Conservation (phyloP, 2,888 invertebrate genomes). For the Chloroclystis v-ata region DNA sequence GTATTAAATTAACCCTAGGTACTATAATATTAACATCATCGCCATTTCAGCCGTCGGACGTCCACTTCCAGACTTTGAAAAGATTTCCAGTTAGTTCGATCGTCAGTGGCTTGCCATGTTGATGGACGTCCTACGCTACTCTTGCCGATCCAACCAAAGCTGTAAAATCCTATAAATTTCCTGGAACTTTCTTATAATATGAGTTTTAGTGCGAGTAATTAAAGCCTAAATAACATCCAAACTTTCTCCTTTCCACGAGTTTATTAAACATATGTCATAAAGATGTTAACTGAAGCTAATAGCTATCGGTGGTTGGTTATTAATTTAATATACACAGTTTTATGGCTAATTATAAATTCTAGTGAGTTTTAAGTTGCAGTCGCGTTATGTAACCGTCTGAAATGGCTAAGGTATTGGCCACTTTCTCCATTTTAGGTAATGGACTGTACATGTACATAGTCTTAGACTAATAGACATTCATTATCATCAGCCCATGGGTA, state of each 20-base stretch:
- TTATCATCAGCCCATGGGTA: too few relatives aligned
- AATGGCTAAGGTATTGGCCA: constrained; percentile 21
- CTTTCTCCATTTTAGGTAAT: too few relatives aligned
- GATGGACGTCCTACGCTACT: too few relatives aligned
- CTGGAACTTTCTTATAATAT: constrained; percentile 5
- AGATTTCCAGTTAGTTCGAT: too few relatives aligned
- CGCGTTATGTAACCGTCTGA: constrained; percentile 25
- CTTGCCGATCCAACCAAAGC: too few relatives aligned
- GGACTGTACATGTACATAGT: too few relatives aligned
- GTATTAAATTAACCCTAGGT: too few relatives aligned
- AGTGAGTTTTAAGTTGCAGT: constrained; percentile 19
- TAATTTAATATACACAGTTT: constrained; percentile 16
- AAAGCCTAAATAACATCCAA: constrained; percentile 9
- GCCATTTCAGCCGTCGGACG: too few relatives aligned
- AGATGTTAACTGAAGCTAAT: constrained; percentile 15
- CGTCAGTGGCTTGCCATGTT: too few relatives aligned
- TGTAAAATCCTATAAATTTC: neutral
- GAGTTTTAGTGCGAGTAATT: constrained; percentile 9
- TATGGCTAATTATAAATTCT: constrained; percentile 27
- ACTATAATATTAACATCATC: too few relatives aligned
- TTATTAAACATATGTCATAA: constrained; percentile 18
- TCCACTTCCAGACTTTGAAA: too few relatives aligned
- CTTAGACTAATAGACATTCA: too few relatives aligned
- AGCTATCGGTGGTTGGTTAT: constrained; percentile 10
- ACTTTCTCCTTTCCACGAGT: constrained; percentile 16